phyloP scores from a whole-genome alignment of 2,888 invertebrate species.

The Chalcosyrphus nemorum region DNA sequence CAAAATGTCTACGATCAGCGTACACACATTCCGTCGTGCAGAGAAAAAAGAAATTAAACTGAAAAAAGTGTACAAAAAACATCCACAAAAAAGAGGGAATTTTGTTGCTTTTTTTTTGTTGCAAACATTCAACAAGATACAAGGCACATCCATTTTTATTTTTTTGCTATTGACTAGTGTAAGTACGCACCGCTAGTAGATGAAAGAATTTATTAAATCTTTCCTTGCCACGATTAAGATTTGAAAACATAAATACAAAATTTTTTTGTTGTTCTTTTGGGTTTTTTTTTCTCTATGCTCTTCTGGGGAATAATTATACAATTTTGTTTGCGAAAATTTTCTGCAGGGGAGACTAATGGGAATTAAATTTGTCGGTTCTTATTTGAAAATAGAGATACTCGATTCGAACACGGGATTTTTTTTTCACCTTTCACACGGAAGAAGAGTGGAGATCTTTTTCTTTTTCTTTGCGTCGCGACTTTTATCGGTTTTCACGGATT shows the following conservation, averaged over 20 bases:
- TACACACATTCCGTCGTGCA: constrained; percentile 67
- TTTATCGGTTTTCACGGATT: constrained; percentile 36
- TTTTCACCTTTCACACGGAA: constrained; percentile 60
- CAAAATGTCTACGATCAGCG: constrained; percentile 35
- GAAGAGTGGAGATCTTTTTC: constrained; percentile 37
- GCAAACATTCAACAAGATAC: constrained; percentile 67
- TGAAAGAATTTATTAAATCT: constrained; percentile 81
- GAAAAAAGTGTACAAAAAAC: constrained; percentile 24
- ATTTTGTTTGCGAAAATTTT: constrained; percentile 18
- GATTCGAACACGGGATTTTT: constrained; percentile 60
- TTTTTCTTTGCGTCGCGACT: constrained; percentile 55
- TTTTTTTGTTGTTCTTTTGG: constrained; percentile 37
- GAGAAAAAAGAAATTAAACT: constrained; percentile 34
- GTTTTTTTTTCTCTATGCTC: constrained; percentile 50
- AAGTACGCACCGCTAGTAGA: constrained; percentile 81
- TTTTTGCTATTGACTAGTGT: too few species aligned
- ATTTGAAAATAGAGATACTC: not conserved
- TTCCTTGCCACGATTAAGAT: constrained; percentile 80
- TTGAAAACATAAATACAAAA: constrained; percentile 79
- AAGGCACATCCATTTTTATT: constrained; percentile 57
- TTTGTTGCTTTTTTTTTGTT: constrained; percentile 33
- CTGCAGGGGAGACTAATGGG: not conserved
- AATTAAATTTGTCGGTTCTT: constrained; percentile 6
- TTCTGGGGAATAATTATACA: constrained; percentile 53
- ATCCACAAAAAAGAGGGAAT: constrained; percentile 38